phyloP scores from a whole-genome alignment of 2,797 vertebrate genomes.

The Sternarchorhynchus goeldii region DNA sequence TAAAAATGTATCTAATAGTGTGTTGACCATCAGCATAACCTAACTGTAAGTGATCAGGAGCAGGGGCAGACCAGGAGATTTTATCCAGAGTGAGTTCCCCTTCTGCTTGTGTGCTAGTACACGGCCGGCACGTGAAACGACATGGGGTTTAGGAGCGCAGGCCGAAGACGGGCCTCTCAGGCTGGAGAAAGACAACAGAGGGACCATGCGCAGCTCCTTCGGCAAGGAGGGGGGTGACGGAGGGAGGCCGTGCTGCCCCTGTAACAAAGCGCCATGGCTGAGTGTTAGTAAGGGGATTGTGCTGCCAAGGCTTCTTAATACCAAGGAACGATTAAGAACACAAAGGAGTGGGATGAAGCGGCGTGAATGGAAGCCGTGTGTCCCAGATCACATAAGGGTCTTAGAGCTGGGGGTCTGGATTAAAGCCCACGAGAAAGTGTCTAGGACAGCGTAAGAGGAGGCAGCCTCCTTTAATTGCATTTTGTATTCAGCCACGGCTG shows the following conservation, averaged over 20 bases:
- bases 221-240: slow-evolving; percentile 40
- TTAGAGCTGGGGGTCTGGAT: slow-evolving; percentile 61
- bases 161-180: slow-evolving; percentile 61
- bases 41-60: neutral
- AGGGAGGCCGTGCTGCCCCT: slow-evolving; percentile 40
- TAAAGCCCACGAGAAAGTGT: slow-evolving; percentile 63
- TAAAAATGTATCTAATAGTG: too few relatives aligned
- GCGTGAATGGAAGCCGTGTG: slow-evolving; percentile 66
- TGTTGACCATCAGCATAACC: too few relatives aligned
- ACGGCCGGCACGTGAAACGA: slow-evolving; percentile 72
- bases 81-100: slow-evolving; percentile 59
- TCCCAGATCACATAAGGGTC: slow-evolving; percentile 64
- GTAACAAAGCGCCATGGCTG: slow-evolving; percentile 61
- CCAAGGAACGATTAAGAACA: slow-evolving; percentile 66
- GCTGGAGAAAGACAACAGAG: slow-evolving; percentile 48
- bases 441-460: slow-evolving; percentile 58
- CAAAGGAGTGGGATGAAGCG: slow-evolving; percentile 63
- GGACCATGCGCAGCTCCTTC: slow-evolving; percentile 44
- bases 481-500: slow-evolving; percentile 50
- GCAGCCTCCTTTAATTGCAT: slow-evolving; percentile 63
- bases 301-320: slow-evolving; percentile 63
- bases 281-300: slow-evolving; percentile 64
- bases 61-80: slow-evolving; percentile 45
- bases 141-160: slow-evolving; percentile 62
- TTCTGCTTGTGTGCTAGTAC: slow-evolving; percentile 64